A percentile compares a stretch with the other conserved stretches of the same genome.
phyloP scores from a whole-genome alignment of 1,140 invertebrate genomes.

The Trachelipus rathkii region DNA sequence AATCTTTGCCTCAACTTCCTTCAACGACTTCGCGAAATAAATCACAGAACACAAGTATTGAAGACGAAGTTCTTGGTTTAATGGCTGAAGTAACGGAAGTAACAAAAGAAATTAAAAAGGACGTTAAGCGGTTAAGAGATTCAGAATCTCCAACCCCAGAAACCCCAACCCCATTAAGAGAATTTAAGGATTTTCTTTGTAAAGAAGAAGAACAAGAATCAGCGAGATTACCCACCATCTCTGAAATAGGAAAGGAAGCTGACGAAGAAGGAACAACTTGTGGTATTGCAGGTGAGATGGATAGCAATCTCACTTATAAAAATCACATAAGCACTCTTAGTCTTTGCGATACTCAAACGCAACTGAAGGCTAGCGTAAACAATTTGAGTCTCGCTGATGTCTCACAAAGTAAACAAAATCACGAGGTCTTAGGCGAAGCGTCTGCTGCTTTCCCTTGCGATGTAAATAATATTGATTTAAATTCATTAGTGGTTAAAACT shows the following conservation, averaged over 20 bases:
- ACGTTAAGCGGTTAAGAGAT: constrained; percentile 53
- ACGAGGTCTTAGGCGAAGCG: background rate
- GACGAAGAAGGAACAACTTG: constrained; percentile 34
- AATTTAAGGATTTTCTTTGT: constrained; percentile 42
- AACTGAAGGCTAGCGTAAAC: background rate
- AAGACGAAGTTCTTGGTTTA: constrained; percentile 52
- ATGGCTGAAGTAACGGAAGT: constrained; percentile 55
- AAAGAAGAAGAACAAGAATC: constrained; percentile 41
- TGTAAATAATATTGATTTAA: background rate
- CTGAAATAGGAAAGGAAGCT: constrained; percentile 38
- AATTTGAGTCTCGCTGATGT: background rate
- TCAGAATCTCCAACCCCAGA: constrained; percentile 43
- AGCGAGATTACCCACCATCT: constrained; percentile 39
- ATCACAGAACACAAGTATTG: constrained; percentile 27
- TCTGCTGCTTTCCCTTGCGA: background rate
- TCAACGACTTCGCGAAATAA: background rate
- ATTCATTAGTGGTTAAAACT: background rate
- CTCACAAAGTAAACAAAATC: background rate
- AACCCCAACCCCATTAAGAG: constrained; percentile 42
- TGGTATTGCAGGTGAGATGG: constrained; percentile 19
- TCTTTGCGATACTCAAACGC: background rate
- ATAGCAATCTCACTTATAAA: constrained; percentile 2
- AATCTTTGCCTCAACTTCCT: background rate
- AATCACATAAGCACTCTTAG: background rate
- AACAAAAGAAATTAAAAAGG: constrained; percentile 54